Evolutionary conservation across 1,140 invertebrate genomes (phyloP), one percentile per base, ranked within the genome.

Genomic region (Neodiprion virginianus): DNA sequence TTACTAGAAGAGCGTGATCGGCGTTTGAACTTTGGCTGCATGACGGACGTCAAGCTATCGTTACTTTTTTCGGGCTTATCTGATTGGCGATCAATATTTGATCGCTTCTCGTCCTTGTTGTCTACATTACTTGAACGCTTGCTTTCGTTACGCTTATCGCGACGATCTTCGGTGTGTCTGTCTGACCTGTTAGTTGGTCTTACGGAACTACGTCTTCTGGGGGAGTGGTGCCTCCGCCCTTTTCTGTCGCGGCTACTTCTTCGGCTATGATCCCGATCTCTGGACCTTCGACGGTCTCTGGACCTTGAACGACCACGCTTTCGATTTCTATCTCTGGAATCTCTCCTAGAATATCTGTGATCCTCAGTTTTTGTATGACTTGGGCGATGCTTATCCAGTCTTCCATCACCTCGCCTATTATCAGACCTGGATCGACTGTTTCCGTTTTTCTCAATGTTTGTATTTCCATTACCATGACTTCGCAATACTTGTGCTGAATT

Each of bases 1-100:
- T 79, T 81, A 47, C 82, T 85, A 40, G 77, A 82, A 72, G 82
- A 84, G 28, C 84, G 83, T 40, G 85, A 86, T 67, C 80, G 80
- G 40, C 85, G 83, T 77, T 86, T 86, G 65, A 86, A 85, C 79
- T 84, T 86, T 11, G 80, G 76, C 75, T 84, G 80, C 14, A 71
- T 80, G n/a, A 78, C 77, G 12, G 70, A 71, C 3, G 72, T 28
- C 4, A 47, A 47, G 11, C 5, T 78, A 17, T 77, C 76, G 28
- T 74, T 65, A 50, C 17, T 75, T 61, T 78, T 77, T 12, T 84
- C 74, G 61, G 70, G 70, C 71, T 81, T 9, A 76, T 77, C 7
- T 72, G 77, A 47, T 79, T 75, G 14, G 75, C 74, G 40, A 74
- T 77, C 0, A 77, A 75, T 67, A 66, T 65, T 71, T 2, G 53